Evolutionary conservation across 2,113 vertebrate species (phyloP), one percentile per base, ranked within the genome.

Genomic region (Thamnaconus septentrionalis): DNA sequence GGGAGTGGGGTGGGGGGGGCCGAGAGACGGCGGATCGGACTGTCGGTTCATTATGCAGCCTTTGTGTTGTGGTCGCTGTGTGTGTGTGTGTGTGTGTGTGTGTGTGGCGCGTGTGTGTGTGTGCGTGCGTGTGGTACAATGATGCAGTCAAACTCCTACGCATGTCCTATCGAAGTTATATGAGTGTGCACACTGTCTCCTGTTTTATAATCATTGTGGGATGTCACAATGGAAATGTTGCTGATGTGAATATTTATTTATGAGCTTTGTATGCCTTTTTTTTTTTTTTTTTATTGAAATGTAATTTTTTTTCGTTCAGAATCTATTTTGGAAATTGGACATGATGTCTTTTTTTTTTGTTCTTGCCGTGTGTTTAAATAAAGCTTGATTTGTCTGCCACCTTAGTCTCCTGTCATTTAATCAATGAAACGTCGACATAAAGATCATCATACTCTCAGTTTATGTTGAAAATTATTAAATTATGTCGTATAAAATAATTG

Each of bases 131-230:
- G 83, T 89, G 86, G 85, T 88, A 70, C 80, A 85, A 76, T 85
- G 85, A 84, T 88, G 81, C 87, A 85, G 87, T 87, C 86, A 76
- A 80, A 89, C 81, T 83, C 85, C 84, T 84, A 90, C 86, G 91
- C 91, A 92, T 92, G 91, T 92, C 85, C 82, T 89, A 85, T 84
- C 81, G 75, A 83, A 87, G 65, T 75, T 86, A 76, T 90, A 82
- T 80, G 78, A 84, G 84, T 92, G 90, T 93, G 92, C 78, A 91
- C 90, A 83, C 68, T 1, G 78, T 84, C 89, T 90, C 68, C 66
- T 89, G 85, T 93, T 93, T 92, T 93, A 84, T 91, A 91, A 87
- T 87, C 83, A 89, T 84, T 90, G 87, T 85, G 77, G 67, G 87
- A 81, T 89, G 82, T 86, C 75, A 69, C 42, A 31, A 80, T 74